phyloP scores from a whole-genome alignment of 64 coral and sea anemone species.

The Stylophora pistillata region DNA sequence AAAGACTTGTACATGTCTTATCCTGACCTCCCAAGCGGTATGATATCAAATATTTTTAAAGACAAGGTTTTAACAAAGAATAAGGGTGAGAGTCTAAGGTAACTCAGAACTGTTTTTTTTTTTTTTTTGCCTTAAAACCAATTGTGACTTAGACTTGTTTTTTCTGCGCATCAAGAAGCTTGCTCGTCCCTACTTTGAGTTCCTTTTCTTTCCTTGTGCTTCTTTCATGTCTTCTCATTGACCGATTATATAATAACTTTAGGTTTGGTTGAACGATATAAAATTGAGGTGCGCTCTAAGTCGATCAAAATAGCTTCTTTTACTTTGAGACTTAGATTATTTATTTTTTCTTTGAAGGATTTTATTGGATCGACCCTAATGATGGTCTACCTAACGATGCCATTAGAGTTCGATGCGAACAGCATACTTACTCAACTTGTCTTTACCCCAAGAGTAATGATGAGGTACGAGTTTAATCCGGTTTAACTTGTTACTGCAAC shows the following conservation, averaged over 20 bases:
- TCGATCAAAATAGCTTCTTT: background rate
- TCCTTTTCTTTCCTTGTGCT: too few relatives aligned
- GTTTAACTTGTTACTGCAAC: background rate
- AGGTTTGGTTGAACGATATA: too few relatives aligned
- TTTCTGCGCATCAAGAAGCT: too few relatives aligned
- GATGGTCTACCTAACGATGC: conserved; percentile 85
- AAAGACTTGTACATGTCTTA: conserved; percentile 66
- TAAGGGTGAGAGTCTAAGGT: too few relatives aligned
- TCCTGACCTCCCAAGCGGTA: conserved; percentile 55
- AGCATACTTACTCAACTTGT: conserved; percentile 84
- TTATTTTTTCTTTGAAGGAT: conserved; percentile 38
- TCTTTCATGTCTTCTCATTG: too few relatives aligned
- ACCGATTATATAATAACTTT: too few relatives aligned
- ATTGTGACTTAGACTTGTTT: too few relatives aligned
- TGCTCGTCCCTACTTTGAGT: too few relatives aligned
- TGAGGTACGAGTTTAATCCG: background rate
- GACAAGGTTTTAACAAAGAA: too few relatives aligned
- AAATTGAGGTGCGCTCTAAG: too few relatives aligned
- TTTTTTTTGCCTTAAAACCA: too few relatives aligned
- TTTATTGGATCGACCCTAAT: conserved; percentile 98
- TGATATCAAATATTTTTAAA: background rate
- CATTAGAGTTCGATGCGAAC: conserved; percentile 80
- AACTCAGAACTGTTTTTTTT: too few relatives aligned
- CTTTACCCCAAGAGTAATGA: conserved; percentile 65
- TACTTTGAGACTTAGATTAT: background rate